Evolutionary conservation across 1,140 invertebrate genomes (phyloP).

Genomic region (Drosophila lini): DNA sequence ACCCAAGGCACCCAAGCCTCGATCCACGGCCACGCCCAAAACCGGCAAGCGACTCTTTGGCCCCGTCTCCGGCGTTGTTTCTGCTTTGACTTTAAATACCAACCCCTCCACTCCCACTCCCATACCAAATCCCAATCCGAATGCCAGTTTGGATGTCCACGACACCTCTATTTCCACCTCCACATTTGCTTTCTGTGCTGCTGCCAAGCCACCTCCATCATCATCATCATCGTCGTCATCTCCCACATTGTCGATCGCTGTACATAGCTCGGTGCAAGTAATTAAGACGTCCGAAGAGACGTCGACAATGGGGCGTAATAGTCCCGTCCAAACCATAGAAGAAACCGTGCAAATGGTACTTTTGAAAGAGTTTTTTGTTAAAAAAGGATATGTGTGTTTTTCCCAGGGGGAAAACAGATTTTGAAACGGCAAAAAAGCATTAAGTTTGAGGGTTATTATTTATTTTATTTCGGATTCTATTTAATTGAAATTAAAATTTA

Average conservation of each 20-base stretch:
- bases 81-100: conserved; percentile 21
- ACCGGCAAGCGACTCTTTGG: conserved; percentile 69
- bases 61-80: conserved; percentile 31
- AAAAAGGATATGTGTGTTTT: not conserved
- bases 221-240: conserved; percentile 36
- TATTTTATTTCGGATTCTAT: too few relatives aligned
- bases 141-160: conserved; percentile 11
- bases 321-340: conserved; percentile 8
- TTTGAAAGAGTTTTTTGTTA: conserved; percentile 11
- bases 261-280: conserved; percentile 45
- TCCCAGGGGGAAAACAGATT: conserved; percentile 6
- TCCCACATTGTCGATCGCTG: conserved; percentile 28
- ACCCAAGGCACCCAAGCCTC: conserved; percentile 69
- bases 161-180: conserved; percentile 19
- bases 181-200: conserved; percentile 46
- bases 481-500: too few relatives aligned
- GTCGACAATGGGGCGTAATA: conserved; percentile 19
- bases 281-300: conserved; percentile 39
- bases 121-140: conserved; percentile 13
- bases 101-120: conserved; percentile 29
- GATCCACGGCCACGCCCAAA: conserved; percentile 48
- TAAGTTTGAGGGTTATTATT: not conserved
- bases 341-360: conserved; percentile 65
- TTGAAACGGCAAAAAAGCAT: conserved; percentile 54
- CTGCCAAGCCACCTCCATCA: conserved; percentile 19